Base-by-base conservation (phyloP, 2,888 invertebrate species). In the Eustalomyia histrio region DNA sequence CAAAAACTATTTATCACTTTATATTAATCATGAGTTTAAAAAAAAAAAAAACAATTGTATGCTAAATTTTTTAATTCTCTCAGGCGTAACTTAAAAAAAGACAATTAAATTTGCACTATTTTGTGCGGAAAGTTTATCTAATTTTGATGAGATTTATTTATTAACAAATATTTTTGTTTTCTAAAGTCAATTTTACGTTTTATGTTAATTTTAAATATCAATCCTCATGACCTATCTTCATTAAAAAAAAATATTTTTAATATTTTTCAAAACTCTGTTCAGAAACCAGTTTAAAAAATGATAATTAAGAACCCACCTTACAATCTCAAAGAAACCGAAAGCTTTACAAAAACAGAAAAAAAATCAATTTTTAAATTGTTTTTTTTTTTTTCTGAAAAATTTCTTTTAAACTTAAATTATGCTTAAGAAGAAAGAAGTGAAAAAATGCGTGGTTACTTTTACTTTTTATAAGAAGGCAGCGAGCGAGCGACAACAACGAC, bases 401-500 rank as follows among this genome's bases (percentile, higher is more conserved):
- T 78, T 78, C 74, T 81, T 81, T 81, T 80, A 58, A 68, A 73
- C 73, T 79, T 78, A 60, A 81, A 71, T 55, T 33, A 39, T 29
- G 67, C 50, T 65, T 60, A 35, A 76, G 72, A 71, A 55, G 64
- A 17, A 24, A 35, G 9, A 69, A 55, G 39, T 10, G 24, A 65
- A 73, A 75, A 82, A 79, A 84, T 83, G 84, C 83, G 83, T 83
- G 84, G 83, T 84, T 82, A 84, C 84, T 84, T 84, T 84, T 84
- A 84, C 84, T 84, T 84, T 84, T 84, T 75, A 68, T 57, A 50
- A 60, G 60, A 73, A 69, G 63, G 43, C n/a, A n/a, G n/a, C n/a
- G n/a, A 58, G 52, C 29, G n/a, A 65, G 33, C 68, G 63, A 75
- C 50, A 12, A 63, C 52, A 18, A 58, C 58, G 52, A 64, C 16